Evolutionary conservation across 1,140 invertebrate species (phyloP), one percentile per base, ranked within the genome.

Genomic region (Zaprionus camerounensis): DNA sequence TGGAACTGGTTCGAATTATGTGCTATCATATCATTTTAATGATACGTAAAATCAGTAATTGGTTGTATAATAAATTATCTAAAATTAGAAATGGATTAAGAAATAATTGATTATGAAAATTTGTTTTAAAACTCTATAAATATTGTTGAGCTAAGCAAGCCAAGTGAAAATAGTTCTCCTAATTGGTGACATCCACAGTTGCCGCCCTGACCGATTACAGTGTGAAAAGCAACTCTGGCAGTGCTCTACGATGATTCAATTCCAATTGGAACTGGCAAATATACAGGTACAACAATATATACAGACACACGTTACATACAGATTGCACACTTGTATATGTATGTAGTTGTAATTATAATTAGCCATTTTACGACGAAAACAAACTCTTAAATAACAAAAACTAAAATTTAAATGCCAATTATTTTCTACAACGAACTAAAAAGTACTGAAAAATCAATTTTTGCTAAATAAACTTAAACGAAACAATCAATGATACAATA

Each of bases 311-410:
- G 41, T 36, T 31, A 70, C 72, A 70, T 51, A 74, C 51, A 74
- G 67, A 73, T 59, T 41, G n/a, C 51, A 55, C 13, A 63, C 26
- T 34, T 26, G 22, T 38, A 61, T 62, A 63, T 67, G 80, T 70
- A 71, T 75, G 70, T 77, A 82, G 81, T 77, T 86, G 83, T 87
- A 76, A 76, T 87, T 87, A 87, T 80, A 72, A 88, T 87, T 87
- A 87, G 83, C 84, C 59, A 80, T 83, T 87, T 87, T 88, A 81
- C 74, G 78, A 83, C 78, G 71, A 83, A 71, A 82, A 77, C 82
- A 87, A 80, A 82, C 73, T 75, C 80, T 87, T 87, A 68, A 87
- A 84, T 88, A 87, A 87, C 78, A 79, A 72, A 78, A 57, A 58
- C 62, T 83, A 67, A 65, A 76, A 24, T 57, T 55, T 80, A 78